Base-by-base conservation (phyloP, 2,888 invertebrate genomes). In the Drosophila hamatofila region DNA sequence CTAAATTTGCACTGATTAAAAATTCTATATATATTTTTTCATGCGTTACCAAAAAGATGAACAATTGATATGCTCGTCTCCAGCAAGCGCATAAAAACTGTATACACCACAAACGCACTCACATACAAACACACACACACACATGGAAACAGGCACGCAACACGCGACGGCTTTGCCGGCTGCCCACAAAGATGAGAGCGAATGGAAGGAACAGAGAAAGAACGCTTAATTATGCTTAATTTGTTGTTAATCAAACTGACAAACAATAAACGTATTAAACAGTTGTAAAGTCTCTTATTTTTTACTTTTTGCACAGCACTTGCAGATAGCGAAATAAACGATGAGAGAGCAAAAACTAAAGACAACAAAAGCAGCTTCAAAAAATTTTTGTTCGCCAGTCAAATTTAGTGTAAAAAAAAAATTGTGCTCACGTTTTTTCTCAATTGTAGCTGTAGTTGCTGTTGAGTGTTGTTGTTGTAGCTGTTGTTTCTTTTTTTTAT, bases 111-210 rank as follows among this genome's bases (percentile, higher is more conserved):
- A 16, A 61, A 62, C 60, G 57, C 56, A 63, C 59, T 58, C 58
- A 68, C 51, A 72, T 56, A 52, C 37, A 56, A 11, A 56, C 44
- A 39, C 33, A 61, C 41, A 70, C 35, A 75, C 51, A 25, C 37
- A 54, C 18, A 71, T 27, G 62, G 49, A 54, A 54, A 27, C 39
- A 56, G 56, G 42, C 48, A 70, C 70, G 79, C 81, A 83, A 83
- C 83, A 83, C 84, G 83, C 84, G 83, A 83, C 81, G 79, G 80
- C 83, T 81, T 81, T 83, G 87, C 87, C 83, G 83, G 87, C 69
- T 77, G 67, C 62, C 41, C 54, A 55, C 56, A 59, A 64, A 66
- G 62, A 56, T 46, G 61, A 60, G 73, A 65, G 68, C 51, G 62
- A 66, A 57, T 57, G 52, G 44, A 55, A 49, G 56, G 27, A 35